phyloP scores from a whole-genome alignment of 2,888 invertebrate genomes.

The Platycnemis pennipes region DNA sequence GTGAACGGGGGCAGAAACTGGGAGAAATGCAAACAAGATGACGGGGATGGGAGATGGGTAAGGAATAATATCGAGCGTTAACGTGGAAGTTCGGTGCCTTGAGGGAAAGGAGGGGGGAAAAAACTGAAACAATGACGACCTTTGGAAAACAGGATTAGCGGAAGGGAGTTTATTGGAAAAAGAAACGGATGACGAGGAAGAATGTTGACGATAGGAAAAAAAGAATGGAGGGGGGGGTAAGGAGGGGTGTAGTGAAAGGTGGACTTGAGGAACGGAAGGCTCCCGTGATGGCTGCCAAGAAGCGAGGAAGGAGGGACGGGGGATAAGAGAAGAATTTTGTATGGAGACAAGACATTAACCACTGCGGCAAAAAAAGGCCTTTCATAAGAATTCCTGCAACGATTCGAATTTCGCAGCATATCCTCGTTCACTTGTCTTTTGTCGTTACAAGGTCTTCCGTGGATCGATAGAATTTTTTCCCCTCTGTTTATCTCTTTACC shows the following conservation, averaged over 20 bases:
- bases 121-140: slow-evolving; percentile 26
- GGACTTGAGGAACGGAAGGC: background rate
- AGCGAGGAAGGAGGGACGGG: background rate
- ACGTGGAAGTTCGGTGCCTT: background rate
- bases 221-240: background rate
- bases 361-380: background rate
- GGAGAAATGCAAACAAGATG: slow-evolving; percentile 32
- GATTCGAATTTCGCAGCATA: background rate
- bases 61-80: slow-evolving; percentile 29
- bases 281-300: background rate
- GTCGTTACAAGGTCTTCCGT: too few species aligned
- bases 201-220: background rate
- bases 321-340: background rate
- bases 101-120: slow-evolving; percentile 10
- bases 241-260: background rate
- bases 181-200: background rate
- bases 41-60: slow-evolving; percentile 19
- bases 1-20: background rate
- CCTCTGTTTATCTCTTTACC: too few species aligned
- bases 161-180: slow-evolving; percentile 4
- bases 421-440: background rate
- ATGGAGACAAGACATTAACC: background rate
- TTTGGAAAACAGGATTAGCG: slow-evolving; percentile 15
- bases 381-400: background rate
- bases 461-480: background rate